Evolutionary conservation across 2,888 invertebrate genomes (phyloP), one percentile per base, ranked within the genome.

Genomic region (Ormyrus labotus): DNA sequence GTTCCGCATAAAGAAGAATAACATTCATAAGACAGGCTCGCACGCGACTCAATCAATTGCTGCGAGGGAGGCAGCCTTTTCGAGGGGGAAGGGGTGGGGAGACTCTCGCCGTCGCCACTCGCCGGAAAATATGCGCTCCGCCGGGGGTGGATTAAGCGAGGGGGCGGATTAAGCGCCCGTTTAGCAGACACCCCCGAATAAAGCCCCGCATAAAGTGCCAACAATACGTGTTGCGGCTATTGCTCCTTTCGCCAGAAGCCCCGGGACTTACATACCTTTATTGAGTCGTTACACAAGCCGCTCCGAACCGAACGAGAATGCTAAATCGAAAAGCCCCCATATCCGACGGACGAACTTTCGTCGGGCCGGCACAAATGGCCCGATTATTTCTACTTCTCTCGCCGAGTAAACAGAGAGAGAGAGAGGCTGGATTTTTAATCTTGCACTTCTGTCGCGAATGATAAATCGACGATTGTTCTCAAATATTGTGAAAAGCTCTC

Each of bases 121-220:
- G 60, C 7, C 6, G 19, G 61, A 34, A 34, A 34, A 34, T 34
- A 34, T 34, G 34, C 34, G 34, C 34, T 34, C 34, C 34, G 34
- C 34, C 34, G 34, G 34, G 34, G 34, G 34, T 34, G 34, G 34
- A 34, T 34, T 34, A 34, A 34, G 34, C 61, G 6, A 61, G 34
- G 34, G 61, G 61, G 19, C 47, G 47, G 47, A 11, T 34, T 34
- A 34, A 6, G 19, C 60, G 7, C 34, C 19, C 34, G 60, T 34
- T 8, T 6, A 45, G 47, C 63, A 45, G 61, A 78, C 79, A 68
- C 60, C 73, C 67, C 74, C 73, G 68, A 79, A 79, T 79, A 69
- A 74, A 79, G 68, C 71, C 73, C 47, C 8, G 68, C 9, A 71
- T 48, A 61, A 71, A 71, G 51, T n/a, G 45, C 74, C 47, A 57